phyloP scores from a whole-genome alignment of 2,888 invertebrate species.

The Melitaea athalia region DNA sequence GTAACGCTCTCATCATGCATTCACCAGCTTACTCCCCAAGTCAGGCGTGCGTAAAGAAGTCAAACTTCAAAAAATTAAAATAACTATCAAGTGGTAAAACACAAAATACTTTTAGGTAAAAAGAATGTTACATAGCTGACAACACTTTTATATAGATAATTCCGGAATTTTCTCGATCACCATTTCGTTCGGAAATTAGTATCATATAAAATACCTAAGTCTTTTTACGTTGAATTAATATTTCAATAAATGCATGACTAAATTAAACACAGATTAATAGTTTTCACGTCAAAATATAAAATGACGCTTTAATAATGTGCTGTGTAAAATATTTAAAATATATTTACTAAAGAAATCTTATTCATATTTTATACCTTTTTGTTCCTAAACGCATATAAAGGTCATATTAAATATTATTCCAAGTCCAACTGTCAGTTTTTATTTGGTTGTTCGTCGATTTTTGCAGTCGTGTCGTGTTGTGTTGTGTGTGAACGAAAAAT shows the following conservation, averaged over 20 bases:
- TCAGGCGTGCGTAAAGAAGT: too few relatives aligned
- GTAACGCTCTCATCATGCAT: too few relatives aligned
- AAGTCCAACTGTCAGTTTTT: constrained; percentile 5
- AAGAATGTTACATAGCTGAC: not conserved
- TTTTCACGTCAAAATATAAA: not conserved
- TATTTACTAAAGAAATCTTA: not conserved
- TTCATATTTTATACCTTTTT: not conserved
- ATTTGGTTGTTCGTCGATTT: not conserved
- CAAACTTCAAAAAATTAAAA: too few relatives aligned
- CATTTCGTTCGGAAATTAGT: constrained; percentile 1
- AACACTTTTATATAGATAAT: constrained; percentile 29
- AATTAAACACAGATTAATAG: not conserved
- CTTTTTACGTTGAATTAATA: not conserved
- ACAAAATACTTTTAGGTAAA: not conserved
- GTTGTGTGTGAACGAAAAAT: not conserved
- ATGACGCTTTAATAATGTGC: not conserved
- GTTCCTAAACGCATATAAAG: constrained; percentile 3
- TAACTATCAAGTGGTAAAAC: too few relatives aligned
- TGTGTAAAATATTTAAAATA: not conserved
- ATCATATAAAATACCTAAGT: too few relatives aligned
- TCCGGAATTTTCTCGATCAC: constrained; percentile 52
- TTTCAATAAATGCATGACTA: not conserved
- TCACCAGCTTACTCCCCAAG: too few relatives aligned
- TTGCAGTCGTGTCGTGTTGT: not conserved
- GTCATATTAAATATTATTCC: constrained; percentile 11